Conservation (phyloP, 2,113 vertebrate genomes). For the Dipodomys stephensi region DNA sequence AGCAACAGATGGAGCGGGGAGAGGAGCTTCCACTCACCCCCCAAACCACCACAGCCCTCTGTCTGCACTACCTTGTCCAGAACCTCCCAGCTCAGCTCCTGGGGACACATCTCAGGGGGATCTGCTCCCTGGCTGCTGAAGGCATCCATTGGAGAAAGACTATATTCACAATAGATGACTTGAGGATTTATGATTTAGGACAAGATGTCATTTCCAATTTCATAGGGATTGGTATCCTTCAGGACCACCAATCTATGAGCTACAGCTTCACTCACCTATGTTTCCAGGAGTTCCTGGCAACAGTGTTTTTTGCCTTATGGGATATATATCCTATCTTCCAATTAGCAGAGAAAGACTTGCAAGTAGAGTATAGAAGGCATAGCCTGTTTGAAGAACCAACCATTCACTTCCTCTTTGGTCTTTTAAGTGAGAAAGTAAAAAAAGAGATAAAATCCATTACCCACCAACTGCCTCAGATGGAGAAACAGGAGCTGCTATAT, state of each 20-base stretch:
- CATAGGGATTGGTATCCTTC: conserved; percentile 38
- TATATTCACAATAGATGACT: neutral
- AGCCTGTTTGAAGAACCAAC: neutral
- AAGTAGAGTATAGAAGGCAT: fast-evolving
- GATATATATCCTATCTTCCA: fast-evolving
- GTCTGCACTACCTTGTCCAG: neutral
- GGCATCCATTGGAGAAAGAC: neutral
- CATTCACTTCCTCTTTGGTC: conserved; percentile 48
- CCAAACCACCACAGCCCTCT: too few relatives aligned
- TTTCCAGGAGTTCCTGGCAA: conserved; percentile 81
- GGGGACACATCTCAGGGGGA: fast-evolving
- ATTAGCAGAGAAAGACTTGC: neutral
- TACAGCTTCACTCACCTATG: conserved; percentile 73
- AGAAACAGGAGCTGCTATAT: fast-evolving
- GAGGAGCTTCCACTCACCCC: neutral
- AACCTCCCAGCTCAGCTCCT: neutral
- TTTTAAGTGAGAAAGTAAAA: neutral
- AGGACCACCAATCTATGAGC: neutral
- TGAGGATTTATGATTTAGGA: conserved; percentile 14
- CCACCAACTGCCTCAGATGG: fast-evolving
- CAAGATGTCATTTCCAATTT: neutral
- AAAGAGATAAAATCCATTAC: neutral
- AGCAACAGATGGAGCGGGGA: neutral
- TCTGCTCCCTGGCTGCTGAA: conserved; percentile 61
- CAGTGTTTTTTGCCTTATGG: conserved; percentile 7